Evolutionary conservation across 2,797 vertebrate species (phyloP).

Genomic region (Prionace glauca): DNA sequence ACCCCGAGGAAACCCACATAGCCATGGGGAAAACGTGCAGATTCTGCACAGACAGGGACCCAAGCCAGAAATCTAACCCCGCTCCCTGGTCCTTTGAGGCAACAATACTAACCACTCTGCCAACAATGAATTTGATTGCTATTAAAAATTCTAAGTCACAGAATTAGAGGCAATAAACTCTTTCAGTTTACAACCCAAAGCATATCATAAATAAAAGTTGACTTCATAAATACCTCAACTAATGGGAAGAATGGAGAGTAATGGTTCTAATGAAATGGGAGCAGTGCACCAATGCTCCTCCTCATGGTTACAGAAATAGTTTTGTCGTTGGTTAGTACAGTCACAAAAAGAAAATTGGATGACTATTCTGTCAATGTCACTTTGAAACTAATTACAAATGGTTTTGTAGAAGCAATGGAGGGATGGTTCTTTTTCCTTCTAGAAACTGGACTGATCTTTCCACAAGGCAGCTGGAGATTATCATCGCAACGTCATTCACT

Average conservation of each 20-base stretch:
- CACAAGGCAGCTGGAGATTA: too few species aligned
- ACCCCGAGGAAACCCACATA: too few species aligned
- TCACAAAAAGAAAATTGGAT: neutral
- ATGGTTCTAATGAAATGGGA: neutral
- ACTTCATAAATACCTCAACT: neutral
- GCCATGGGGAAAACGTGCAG: too few species aligned
- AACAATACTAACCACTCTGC: too few species aligned
- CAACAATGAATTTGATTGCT: neutral
- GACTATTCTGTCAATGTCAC: neutral
- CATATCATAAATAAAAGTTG: neutral
- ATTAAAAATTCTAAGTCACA: neutral
- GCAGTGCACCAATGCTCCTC: neutral
- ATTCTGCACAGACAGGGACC: too few species aligned
- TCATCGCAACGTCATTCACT: neutral
- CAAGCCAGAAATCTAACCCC: too few species aligned
- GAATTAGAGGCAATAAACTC: neutral
- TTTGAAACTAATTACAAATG: neutral
- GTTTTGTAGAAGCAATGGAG: neutral
- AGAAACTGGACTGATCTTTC: neutral
- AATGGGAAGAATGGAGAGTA: neutral
- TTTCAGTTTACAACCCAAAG: too few species aligned
- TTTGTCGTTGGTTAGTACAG: neutral
- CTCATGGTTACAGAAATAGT: neutral
- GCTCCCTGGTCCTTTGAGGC: too few species aligned
- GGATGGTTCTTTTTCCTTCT: neutral